Base-by-base conservation (phyloP, 92 coral and sea anemone species). In the Actinostola sp. region DNA sequence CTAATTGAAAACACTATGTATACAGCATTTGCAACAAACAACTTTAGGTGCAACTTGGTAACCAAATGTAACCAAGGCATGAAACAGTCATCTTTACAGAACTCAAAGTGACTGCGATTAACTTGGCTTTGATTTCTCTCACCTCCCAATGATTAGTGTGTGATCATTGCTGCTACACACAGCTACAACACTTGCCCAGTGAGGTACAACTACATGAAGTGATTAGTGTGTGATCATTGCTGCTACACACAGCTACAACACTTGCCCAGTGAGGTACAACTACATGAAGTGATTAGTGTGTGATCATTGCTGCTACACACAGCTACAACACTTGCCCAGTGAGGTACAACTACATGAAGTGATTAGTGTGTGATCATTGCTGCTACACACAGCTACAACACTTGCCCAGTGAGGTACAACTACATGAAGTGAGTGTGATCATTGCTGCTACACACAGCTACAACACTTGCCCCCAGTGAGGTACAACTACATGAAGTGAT, bases 101-200 rank as follows among this genome's bases (percentile, higher is more conserved):
- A 0, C 26, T 23, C 60, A 45, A 62, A 53, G 43, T 20, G 12
- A 49, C 87, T 85, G 90, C 27, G 91, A 89, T 86, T 81, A 89
- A 86, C 83, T 81, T 82, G 82, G 91, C 63, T 63, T 13, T 75
- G 11, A 57, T 60, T 76, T 32, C 49, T 90, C 33, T 90, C 67
- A 80, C 96, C 96, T 90, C 88, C 67, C 87, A 54, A 62, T 82
- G 85, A 81, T 82, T 79, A 79, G 89, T 86, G 81, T 50, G 4
- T 50, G 48, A 34, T 75, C 34, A 75, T 75, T 50, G 81, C 81
- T 64, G 44, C 3, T 24, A 32, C 26, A 32, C 56, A 48, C 73
- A 75, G 81, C 81, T 75, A 64, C 54, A 42, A 50, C 81, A 75
- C 81, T 75, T 75, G 81, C 81, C 81, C 81, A 64, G 81, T 75